Conservation (phyloP, 2,797 vertebrate genomes). For the Sparidentex hasta region DNA sequence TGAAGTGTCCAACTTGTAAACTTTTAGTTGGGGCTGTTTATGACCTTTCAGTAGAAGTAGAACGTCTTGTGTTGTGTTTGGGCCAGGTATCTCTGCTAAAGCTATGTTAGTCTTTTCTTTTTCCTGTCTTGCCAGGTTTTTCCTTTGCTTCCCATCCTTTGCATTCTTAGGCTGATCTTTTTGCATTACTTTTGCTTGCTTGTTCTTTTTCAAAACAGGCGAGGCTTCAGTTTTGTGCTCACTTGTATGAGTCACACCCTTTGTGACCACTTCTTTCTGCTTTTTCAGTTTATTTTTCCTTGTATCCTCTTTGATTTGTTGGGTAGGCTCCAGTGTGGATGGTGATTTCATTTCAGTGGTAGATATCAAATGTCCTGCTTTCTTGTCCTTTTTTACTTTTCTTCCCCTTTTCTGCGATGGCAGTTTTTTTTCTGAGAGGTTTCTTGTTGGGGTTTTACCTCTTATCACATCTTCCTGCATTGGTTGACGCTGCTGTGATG, state of each 20-base stretch:
- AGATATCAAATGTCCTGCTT: conserved; percentile 28
- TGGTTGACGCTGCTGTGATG: conserved; percentile 56
- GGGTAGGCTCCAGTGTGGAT: conserved; percentile 21
- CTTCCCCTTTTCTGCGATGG: conserved; percentile 69
- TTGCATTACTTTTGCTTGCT: conserved; percentile 61
- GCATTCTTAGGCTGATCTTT: conserved; percentile 63
- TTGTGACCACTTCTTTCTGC: conserved; percentile 57
- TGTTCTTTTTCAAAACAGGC: conserved; percentile 81
- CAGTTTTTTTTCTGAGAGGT: conserved; percentile 52
- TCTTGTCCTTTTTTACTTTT: conserved; percentile 75
- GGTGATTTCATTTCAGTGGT: conserved; percentile 48
- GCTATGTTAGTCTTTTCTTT: conserved; percentile 56
- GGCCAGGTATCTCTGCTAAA: conserved; percentile 31
- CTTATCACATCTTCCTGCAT: conserved; percentile 46
- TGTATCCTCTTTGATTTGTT: conserved; percentile 65
- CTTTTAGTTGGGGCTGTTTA: conserved; percentile 88
- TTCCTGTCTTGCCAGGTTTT: conserved; percentile 57
- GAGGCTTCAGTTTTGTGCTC: conserved; percentile 49
- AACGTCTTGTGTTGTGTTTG: conserved; percentile 65
- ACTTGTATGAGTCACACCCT: conserved; percentile 35
- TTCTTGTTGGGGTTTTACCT: conserved; percentile 40
- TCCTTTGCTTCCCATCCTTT: conserved; percentile 70
- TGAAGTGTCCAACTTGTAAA: conserved; percentile 86
- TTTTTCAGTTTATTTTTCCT: conserved; percentile 81
- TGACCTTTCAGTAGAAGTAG: conserved; percentile 87